Evolutionary conservation across 2,797 vertebrate genomes (phyloP).

Genomic region (Girardinus metallicus): DNA sequence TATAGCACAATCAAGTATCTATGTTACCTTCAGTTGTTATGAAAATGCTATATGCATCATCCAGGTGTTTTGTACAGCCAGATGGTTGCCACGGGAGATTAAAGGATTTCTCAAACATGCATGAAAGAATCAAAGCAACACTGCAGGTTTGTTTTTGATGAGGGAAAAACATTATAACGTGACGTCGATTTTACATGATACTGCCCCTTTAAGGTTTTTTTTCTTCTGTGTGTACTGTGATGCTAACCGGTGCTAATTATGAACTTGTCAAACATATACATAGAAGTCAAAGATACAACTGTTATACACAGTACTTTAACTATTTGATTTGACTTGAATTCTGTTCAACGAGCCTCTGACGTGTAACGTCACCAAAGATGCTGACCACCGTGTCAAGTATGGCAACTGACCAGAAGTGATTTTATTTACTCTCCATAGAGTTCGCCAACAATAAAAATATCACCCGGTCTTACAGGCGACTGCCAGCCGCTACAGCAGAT

Average conservation of each 20-base stretch:
- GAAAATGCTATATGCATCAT: too few relatives aligned
- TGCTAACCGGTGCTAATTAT: neutral
- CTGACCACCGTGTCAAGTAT: neutral
- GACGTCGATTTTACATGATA: too few relatives aligned
- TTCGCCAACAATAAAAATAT: neutral
- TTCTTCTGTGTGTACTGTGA: neutral
- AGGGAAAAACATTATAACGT: too few relatives aligned
- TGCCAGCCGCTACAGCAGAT: constrained; percentile 6
- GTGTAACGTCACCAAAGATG: neutral
- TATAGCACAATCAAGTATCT: too few relatives aligned
- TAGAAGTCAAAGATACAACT: neutral
- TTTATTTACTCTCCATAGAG: neutral
- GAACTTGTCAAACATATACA: neutral
- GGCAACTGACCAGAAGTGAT: neutral
- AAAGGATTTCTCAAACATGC: too few relatives aligned
- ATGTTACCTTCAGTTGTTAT: too few relatives aligned
- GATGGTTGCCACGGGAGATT: too few relatives aligned
- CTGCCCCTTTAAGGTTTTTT: neutral
- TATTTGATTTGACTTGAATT: neutral
- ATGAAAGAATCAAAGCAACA: too few relatives aligned
- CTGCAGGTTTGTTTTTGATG: too few relatives aligned
- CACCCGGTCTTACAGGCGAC: neutral
- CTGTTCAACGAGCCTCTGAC: neutral
- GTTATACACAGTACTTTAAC: neutral
- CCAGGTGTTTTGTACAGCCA: too few relatives aligned